A percentile compares a stretch with the other conserved stretches of the same genome.
Evolutionary conservation across 30 jellyfish, hydroid and myxozoan species (phyloP).

Genomic region (Morbakka virulenta): DNA sequence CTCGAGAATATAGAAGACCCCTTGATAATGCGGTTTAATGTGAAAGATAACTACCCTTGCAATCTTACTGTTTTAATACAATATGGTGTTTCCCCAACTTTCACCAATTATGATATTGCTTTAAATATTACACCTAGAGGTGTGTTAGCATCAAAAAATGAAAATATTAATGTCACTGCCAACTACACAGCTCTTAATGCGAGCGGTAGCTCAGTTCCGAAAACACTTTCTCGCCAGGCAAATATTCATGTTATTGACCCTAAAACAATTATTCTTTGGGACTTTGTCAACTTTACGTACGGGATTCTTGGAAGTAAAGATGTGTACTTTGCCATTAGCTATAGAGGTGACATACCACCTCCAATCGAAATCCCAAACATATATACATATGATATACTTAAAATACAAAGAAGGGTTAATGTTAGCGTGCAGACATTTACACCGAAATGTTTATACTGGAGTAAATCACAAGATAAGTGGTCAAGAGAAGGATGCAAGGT

Average conservation of each 20-base stretch:
- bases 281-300: constrained; percentile 47
- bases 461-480: constrained; percentile 43
- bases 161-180: not conserved
- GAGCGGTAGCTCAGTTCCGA: not conserved
- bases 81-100: constrained; percentile 70
- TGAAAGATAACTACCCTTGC: constrained; percentile 29
- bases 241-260: constrained; percentile 52
- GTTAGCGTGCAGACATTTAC: constrained; percentile 68
- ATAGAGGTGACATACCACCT: constrained; percentile 58
- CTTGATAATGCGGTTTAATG: constrained; percentile 38
- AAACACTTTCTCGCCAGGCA: constrained; percentile 37
- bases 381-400: constrained; percentile 67
- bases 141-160: not conserved
- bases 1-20: constrained; percentile 34
- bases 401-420: constrained; percentile 44
- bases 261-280: constrained; percentile 67
- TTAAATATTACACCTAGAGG: constrained; percentile 28
- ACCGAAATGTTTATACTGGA: constrained; percentile 67
- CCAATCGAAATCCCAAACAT: constrained; percentile 26
- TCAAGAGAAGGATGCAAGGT: constrained; percentile 77
- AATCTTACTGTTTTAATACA: constrained; percentile 58
- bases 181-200: not conserved
- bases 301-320: constrained; percentile 22
- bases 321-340: constrained; percentile 38
- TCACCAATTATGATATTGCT: constrained; percentile 44